A percentile compares a stretch with the other conserved stretches of the same genome.
Evolutionary conservation across 2,113 vertebrate genomes (phyloP).

Genomic region (Plecturocebus donacophilus): DNA sequence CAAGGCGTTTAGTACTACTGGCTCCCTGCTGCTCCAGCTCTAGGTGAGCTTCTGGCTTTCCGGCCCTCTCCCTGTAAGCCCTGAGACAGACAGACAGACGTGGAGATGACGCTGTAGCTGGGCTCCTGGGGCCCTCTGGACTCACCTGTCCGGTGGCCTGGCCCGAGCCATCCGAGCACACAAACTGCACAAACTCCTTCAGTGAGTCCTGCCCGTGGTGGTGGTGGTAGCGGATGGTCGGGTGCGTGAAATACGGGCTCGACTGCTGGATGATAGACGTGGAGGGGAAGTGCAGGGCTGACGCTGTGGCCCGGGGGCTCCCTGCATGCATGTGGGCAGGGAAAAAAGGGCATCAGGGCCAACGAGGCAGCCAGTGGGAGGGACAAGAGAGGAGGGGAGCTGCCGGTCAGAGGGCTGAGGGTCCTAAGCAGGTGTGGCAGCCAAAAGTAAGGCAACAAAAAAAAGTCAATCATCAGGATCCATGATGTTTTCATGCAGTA

Average conservation of each 20-base stretch:
- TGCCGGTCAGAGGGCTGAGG: neutral
- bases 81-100: conserved; percentile 51
- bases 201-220: conserved; percentile 96
- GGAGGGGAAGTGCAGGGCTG: conserved; percentile 97
- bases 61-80: conserved; percentile 38
- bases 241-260: conserved; percentile 97
- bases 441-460: neutral
- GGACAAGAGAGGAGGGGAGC: neutral
- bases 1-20: neutral
- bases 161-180: conserved; percentile 95
- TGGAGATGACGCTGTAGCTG: conserved; percentile 27
- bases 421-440: neutral
- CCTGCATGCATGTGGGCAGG: conserved; percentile 82
- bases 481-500: neutral
- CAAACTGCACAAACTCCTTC: conserved; percentile 97
- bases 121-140: conserved; percentile 41
- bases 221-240: conserved; percentile 97
- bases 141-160: conserved; percentile 95
- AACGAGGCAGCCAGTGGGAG: rapidly evolving
- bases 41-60: neutral
- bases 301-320: conserved; percentile 95
- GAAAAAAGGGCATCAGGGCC: conserved; percentile 56
- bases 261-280: conserved; percentile 99
- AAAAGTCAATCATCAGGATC: neutral
- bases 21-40: conserved; percentile 14